Percentiles rank a stretch among this genome's conserved stretches.
Evolutionary conservation across 2,888 invertebrate genomes (phyloP).

Genomic region (Micoletzkya japonica): DNA sequence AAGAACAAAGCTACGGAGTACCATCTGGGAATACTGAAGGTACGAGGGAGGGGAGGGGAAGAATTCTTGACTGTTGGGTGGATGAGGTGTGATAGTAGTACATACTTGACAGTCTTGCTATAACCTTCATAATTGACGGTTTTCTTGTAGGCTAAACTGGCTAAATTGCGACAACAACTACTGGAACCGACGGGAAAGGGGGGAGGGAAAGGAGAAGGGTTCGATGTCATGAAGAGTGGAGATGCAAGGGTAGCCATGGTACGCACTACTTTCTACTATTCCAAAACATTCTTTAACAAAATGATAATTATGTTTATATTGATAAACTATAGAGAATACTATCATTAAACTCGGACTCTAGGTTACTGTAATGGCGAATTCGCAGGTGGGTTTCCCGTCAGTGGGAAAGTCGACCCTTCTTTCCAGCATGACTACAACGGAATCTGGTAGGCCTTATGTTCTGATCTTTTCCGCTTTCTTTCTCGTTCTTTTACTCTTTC

Average conservation of each 20-base stretch:
- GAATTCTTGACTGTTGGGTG: neutral
- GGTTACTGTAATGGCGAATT: neutral
- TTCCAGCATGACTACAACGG: conserved; percentile 90
- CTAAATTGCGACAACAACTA: conserved; percentile 89
- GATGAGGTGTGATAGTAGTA: neutral
- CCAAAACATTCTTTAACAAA: neutral
- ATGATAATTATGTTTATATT: neutral
- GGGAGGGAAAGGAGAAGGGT: conserved; percentile 82
- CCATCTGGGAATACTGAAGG: conserved; percentile 94
- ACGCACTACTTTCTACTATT: too few species aligned
- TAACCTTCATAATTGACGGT: neutral
- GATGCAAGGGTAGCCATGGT: conserved; percentile 75
- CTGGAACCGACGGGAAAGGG: conserved; percentile 90
- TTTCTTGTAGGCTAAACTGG: conserved; percentile 73
- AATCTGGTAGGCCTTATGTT: too few species aligned
- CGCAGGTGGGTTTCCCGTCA: conserved; percentile 96
- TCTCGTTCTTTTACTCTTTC: neutral
- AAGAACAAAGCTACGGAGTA: conserved; percentile 99
- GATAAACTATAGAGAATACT: neutral
- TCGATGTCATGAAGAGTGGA: conserved; percentile 98
- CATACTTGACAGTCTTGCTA: neutral
- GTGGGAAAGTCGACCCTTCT: conserved; percentile 96
- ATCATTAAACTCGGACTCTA: too few species aligned
- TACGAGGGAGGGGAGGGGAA: conserved; percentile 66
- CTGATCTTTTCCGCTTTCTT: neutral